Evolutionary conservation across 2,113 vertebrate genomes (phyloP).

Genomic region (Notarius lentiginosus): DNA sequence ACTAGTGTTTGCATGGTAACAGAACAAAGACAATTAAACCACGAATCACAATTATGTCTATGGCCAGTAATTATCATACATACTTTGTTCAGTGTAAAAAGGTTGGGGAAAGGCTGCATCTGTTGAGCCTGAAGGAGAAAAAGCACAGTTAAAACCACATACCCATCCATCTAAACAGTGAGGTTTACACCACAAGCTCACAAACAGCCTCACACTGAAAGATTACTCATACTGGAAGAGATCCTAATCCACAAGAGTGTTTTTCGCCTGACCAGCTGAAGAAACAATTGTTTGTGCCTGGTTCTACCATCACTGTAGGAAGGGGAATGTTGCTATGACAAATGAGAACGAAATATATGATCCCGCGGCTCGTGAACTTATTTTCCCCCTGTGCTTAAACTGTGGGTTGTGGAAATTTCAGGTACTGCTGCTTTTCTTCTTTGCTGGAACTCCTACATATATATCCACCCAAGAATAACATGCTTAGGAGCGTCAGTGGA

Average conservation of each 20-base stretch:
- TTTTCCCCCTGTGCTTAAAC: constrained; percentile 24
- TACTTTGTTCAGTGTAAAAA: background rate
- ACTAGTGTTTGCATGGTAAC: background rate
- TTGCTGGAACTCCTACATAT: constrained; percentile 15
- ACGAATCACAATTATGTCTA: background rate
- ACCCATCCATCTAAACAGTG: background rate
- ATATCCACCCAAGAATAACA: constrained; percentile 23
- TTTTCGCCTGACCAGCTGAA: constrained; percentile 22
- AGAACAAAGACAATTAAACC: background rate
- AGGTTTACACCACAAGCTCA: constrained; percentile 22
- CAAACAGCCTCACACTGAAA: constrained; percentile 16
- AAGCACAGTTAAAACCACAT: constrained; percentile 1
- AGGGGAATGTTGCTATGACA: constrained; percentile 16
- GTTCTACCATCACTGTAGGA: constrained; percentile 30
- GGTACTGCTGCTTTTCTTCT: constrained; percentile 22
- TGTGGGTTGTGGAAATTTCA: constrained; percentile 31
- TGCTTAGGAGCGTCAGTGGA: constrained; percentile 24
- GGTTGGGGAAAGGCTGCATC: background rate
- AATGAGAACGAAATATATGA: constrained; percentile 22
- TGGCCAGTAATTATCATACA: background rate
- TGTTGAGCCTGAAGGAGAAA: constrained; percentile 4
- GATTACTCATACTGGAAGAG: constrained; percentile 9
- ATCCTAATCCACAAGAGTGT: constrained; percentile 4
- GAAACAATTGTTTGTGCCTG: constrained; percentile 27
- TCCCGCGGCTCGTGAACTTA: constrained; percentile 11